These are phyloP conservation scores for Tetragnatha versicolor DNA, from an alignment of 1,140 invertebrate species.

Conservation along the genomic window DNA sequence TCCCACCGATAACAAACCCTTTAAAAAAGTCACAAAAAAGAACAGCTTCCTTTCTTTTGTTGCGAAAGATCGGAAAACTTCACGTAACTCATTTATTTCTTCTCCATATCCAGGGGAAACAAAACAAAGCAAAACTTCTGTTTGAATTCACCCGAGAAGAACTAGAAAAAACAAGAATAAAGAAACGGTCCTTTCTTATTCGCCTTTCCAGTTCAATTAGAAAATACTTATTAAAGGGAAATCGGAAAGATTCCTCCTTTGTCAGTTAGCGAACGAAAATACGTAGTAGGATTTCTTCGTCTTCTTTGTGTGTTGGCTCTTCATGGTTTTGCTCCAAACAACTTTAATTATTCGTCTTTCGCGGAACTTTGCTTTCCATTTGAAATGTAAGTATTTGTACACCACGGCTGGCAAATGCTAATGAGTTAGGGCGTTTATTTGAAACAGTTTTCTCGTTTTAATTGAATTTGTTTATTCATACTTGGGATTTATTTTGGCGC, in stretches of 20 bases:
- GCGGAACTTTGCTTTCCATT: neutral
- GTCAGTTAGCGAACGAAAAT: neutral
- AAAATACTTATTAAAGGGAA: constrained; percentile 25
- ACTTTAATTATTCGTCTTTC: constrained; percentile 26
- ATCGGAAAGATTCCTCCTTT: constrained; percentile 4
- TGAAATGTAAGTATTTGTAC: constrained; percentile 8
- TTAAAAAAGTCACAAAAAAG: too few relatives aligned
- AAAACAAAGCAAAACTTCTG: neutral
- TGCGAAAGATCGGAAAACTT: neutral
- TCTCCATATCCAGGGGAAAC: neutral
- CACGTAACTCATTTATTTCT: neutral
- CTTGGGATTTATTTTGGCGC: neutral
- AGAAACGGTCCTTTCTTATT: neutral
- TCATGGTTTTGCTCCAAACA: neutral
- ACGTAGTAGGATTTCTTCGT: neutral
- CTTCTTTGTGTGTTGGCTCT: neutral
- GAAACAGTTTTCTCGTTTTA: neutral
- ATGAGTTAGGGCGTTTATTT: neutral
- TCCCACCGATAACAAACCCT: too few relatives aligned
- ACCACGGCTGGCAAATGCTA: neutral
- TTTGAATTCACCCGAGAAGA: neutral
- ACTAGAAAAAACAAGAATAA: neutral
- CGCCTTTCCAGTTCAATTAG: constrained; percentile 17
- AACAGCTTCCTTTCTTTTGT: too few relatives aligned
- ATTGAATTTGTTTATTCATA: constrained; percentile 17